Percentiles rank a stretch among this genome's conserved stretches.
These are phyloP conservation scores for Bovichtus variegatus DNA, from an alignment of 2,797 vertebrate species.

Conservation along the genomic window DNA sequence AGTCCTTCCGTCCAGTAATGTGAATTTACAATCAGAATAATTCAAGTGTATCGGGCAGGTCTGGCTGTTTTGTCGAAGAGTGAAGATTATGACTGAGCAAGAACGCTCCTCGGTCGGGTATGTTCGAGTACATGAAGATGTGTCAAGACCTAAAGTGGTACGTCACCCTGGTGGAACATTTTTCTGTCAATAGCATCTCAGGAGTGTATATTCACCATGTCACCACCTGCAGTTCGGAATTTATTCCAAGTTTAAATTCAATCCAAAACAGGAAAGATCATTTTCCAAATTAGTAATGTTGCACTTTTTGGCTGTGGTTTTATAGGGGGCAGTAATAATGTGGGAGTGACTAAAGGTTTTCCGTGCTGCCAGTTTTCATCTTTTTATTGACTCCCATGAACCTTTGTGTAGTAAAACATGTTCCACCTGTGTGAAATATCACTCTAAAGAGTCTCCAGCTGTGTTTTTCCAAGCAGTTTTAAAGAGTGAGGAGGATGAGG, in stretches of 20 bases:
- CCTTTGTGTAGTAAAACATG: conserved; percentile 21
- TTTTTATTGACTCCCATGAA: conserved; percentile 2
- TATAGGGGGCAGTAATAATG: background rate
- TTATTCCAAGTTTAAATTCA: background rate
- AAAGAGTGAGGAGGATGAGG: conserved; percentile 68
- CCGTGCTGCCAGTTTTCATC: background rate
- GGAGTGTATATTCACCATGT: conserved; percentile 6
- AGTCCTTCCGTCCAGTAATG: conserved; percentile 88
- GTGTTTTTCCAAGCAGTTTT: conserved; percentile 62
- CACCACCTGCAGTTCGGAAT: background rate
- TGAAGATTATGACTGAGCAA: conserved; percentile 72
- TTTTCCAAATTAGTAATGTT: background rate
- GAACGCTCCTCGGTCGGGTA: conserved; percentile 32
- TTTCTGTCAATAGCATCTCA: conserved; percentile 40
- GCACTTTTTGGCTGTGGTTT: background rate
- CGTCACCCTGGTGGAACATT: conserved; percentile 58
- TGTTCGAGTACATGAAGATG: conserved; percentile 60
- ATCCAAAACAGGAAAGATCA: background rate
- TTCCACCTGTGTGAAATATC: conserved; percentile 45
- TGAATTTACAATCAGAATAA: conserved; percentile 86
- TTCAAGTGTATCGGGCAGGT: conserved; percentile 93
- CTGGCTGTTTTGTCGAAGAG: conserved; percentile 78
- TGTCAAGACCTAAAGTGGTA: conserved; percentile 42
- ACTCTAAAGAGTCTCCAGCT: conserved; percentile 45
- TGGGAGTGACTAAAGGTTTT: background rate